Percentiles rank a stretch among this genome's conserved stretches.
These are phyloP conservation scores for Danio choprae DNA, from an alignment of 2,797 vertebrate genomes.

Conservation along the genomic window DNA sequence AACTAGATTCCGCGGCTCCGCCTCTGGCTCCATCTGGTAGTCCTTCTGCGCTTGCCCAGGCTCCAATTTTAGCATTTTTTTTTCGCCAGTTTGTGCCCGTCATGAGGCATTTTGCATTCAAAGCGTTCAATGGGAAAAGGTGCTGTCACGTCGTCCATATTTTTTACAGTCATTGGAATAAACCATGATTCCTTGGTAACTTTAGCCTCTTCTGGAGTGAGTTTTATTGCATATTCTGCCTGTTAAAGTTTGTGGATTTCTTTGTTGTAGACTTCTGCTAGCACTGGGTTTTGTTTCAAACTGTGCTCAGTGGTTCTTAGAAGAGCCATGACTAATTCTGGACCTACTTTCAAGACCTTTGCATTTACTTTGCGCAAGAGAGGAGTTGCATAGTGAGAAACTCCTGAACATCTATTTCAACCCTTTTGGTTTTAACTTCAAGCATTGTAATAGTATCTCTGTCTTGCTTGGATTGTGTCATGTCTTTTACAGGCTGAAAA, in stretches of 20 bases:
- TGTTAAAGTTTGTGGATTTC: not conserved
- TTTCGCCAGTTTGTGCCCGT: too few relatives aligned
- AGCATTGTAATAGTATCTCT: not conserved
- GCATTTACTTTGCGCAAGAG: not conserved
- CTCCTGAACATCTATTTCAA: not conserved
- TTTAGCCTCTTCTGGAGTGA: not conserved
- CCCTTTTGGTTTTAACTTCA: not conserved
- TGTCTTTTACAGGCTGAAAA: not conserved
- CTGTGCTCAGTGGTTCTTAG: not conserved
- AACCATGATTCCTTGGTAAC: not conserved
- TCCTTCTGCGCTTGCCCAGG: too few relatives aligned
- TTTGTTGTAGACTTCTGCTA: not conserved
- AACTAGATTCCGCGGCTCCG: too few relatives aligned
- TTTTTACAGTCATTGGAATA: not conserved
- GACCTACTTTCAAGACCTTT: not conserved
- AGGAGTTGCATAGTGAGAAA: not conserved
- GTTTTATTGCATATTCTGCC: not conserved
- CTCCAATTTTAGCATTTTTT: too few relatives aligned
- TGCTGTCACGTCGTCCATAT: too few relatives aligned
- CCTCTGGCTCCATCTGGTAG: too few relatives aligned
- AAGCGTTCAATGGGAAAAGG: too few relatives aligned
- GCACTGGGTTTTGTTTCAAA: not conserved
- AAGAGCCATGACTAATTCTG: not conserved
- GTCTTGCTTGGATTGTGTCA: constrained; percentile 1
- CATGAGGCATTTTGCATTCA: too few relatives aligned